Percentiles rank a stretch among this genome's conserved stretches.
These are phyloP conservation scores for Mellivora capensis DNA, from an alignment of 2,113 vertebrate species.

Conservation along the genomic window DNA sequence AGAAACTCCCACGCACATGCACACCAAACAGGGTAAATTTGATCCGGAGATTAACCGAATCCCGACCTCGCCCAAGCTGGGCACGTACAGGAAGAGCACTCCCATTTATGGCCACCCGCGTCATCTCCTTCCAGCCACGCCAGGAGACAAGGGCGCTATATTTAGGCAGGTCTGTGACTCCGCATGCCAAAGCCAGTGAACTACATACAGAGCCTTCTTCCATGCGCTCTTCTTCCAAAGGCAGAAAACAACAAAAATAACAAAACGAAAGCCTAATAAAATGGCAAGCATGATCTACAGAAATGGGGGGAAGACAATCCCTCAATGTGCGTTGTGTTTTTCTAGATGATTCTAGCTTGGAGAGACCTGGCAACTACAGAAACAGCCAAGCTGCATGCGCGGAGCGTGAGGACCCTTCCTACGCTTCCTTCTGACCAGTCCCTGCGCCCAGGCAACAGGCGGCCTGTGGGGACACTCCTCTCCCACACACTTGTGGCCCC, in stretches of 20 bases:
- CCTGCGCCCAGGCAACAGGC: slow-evolving; percentile 56
- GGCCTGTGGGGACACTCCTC: slow-evolving; percentile 22
- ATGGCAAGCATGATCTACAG: too few species aligned
- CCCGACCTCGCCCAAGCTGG: background rate
- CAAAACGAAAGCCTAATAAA: background rate
- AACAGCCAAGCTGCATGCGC: background rate
- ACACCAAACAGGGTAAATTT: background rate
- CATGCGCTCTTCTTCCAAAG: background rate
- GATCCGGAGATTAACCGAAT: background rate
- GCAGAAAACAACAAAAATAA: background rate
- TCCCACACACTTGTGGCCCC: slow-evolving; percentile 64
- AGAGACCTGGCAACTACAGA: background rate
- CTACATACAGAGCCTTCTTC: background rate
- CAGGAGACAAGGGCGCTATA: background rate
- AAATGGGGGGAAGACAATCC: too few species aligned
- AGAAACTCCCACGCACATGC: background rate
- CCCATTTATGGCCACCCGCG: background rate
- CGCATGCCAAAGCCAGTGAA: background rate
- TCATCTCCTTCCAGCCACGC: background rate
- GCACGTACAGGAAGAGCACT: background rate
- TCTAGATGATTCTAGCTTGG: background rate
- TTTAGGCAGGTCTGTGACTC: slow-evolving; percentile 19
- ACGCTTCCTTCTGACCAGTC: slow-evolving; percentile 54
- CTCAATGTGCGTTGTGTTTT: rapidly evolving
- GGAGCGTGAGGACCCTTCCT: background rate